Evolutionary conservation across 2,797 vertebrate genomes (phyloP), one percentile per base, ranked within the genome.

Genomic region (Iguana delicatissima): DNA sequence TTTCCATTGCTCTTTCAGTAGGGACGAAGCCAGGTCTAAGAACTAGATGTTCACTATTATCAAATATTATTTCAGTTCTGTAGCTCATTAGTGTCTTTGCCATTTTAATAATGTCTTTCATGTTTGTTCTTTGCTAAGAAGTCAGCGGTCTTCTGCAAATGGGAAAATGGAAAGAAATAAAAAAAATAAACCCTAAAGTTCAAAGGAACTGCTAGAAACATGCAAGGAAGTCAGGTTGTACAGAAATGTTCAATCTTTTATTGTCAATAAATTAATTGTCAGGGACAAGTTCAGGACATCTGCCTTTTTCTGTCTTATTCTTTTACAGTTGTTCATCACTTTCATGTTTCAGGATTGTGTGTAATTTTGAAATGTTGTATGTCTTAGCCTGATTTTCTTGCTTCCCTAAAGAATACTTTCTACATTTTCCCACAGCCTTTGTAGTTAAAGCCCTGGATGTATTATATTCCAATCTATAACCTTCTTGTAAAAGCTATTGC

Each of bases 31-130:
- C 76, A 86, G 8, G 62, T 80, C 8, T 50, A 83, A 87, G 67
- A 83, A 76, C 4, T 3, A 50, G 14, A 59, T 50, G 52, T 87
- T 87, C 32, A 18, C 50, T 89, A 59, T 84, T 79, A 89, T 84
- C 50, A 87, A 84, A 80, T 46, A 77, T 50, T 72, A 69, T 84
- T 80, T 87, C 73, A 84, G 35, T 46, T 52, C 22, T 59, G 10
- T 73, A 87, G 73, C 64, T 50, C 72, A 89, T 87, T 92, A 84
- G 22, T 32, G 12, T 22, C 32, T 69, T 84, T 38, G 62, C 22
- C 16, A 87, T 89, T 89, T 87, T 73, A 87, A 77, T 64, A 62
- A 29, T 62, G 12, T 73, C 73, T 87, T 89, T 86, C 50, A 84
- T 50, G 62, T 72, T 79, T 29, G 64, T 22, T 87, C 74, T 72